These are phyloP conservation scores for Melanotaenia maccullochi DNA, from an alignment of 2,797 vertebrate species.

Conservation along the genomic window DNA sequence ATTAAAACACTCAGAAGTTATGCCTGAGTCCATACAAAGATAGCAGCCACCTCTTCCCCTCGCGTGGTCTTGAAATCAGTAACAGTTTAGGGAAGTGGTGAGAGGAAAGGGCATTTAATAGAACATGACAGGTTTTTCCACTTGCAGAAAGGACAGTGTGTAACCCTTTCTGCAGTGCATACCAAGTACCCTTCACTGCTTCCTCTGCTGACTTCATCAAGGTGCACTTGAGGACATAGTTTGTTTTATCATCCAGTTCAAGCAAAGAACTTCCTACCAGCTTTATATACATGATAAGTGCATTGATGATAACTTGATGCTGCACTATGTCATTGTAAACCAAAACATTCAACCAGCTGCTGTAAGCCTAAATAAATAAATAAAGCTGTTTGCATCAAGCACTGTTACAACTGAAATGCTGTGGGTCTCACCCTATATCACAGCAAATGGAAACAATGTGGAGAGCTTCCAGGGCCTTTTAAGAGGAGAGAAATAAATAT, in stretches of 20 bases:
- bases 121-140: conserved; percentile 63
- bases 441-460: conserved; percentile 69
- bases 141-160: conserved; percentile 54
- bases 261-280: conserved; percentile 47
- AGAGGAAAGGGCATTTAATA: conserved; percentile 58
- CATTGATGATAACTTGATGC: conserved; percentile 48
- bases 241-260: conserved; percentile 32
- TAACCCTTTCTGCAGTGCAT: conserved; percentile 47
- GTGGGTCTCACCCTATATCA: conserved; percentile 47
- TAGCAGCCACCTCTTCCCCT: conserved; percentile 31
- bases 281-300: conserved; percentile 44
- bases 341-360: conserved; percentile 31
- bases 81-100: conserved; percentile 28
- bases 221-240: conserved; percentile 58
- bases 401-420: conserved; percentile 36
- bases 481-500: conserved; percentile 64
- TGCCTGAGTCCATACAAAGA: conserved; percentile 36
- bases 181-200: conserved; percentile 46
- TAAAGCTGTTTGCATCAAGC: conserved; percentile 37
- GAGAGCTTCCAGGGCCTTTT: conserved; percentile 55
- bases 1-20: conserved; percentile 65
- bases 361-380: conserved; percentile 28
- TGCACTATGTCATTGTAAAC: conserved; percentile 40
- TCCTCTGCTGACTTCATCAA: conserved; percentile 55
- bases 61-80: conserved; percentile 42